These are phyloP conservation scores for Scyliorhinus canicula DNA, from an alignment of 2,797 vertebrate genomes.

Conservation along the genomic window DNA sequence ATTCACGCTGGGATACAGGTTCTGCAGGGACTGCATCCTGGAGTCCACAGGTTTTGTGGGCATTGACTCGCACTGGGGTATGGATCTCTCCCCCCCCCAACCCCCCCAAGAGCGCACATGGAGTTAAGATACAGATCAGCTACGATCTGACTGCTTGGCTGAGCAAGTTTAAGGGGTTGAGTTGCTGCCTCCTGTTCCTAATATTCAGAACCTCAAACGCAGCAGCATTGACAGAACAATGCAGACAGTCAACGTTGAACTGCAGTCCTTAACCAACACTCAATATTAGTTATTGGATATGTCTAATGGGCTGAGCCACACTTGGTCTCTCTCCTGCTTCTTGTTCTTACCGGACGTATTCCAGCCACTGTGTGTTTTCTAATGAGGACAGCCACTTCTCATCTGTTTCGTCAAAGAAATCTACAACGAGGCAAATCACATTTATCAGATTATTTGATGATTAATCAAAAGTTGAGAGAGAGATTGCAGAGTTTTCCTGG, in stretches of 20 bases:
- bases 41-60: neutral
- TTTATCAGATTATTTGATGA: neutral
- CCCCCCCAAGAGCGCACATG: neutral
- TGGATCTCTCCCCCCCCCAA: too few species aligned
- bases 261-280: neutral
- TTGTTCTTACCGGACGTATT: constrained; percentile 77
- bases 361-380: constrained; percentile 85
- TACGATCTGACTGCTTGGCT: neutral
- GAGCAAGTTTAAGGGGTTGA: neutral
- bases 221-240: neutral
- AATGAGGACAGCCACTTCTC: constrained; percentile 88
- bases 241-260: neutral
- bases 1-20: neutral
- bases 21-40: too few species aligned
- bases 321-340: neutral
- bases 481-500: neutral
- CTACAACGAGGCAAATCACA: constrained; percentile 51
- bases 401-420: constrained; percentile 90
- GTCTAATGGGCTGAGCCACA: neutral
- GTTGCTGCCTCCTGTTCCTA: neutral
- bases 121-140: neutral
- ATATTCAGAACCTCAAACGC: neutral
- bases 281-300: neutral
- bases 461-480: neutral
- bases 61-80: neutral